phyloP scores from a whole-genome alignment of 1,140 invertebrate species.

The Delia radicum region DNA sequence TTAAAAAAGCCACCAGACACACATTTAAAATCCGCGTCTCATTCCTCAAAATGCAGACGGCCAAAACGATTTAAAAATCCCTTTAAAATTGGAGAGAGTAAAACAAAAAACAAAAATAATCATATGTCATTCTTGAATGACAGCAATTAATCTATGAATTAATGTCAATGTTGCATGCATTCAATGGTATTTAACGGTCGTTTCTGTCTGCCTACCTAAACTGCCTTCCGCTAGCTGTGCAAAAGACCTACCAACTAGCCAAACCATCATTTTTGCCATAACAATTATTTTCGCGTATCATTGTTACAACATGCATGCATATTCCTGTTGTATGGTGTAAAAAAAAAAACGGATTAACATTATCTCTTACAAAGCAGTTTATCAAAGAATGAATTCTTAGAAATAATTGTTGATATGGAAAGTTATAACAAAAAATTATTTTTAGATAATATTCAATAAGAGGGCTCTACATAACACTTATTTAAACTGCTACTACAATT shows the following conservation, averaged over 20 bases:
- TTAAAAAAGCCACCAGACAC: background rate
- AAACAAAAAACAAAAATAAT: background rate
- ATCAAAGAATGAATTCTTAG: too few species aligned
- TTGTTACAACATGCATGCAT: background rate
- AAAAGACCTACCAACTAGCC: background rate
- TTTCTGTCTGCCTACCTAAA: background rate
- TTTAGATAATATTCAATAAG: too few species aligned
- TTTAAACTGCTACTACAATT: too few species aligned
- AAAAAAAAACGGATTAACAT: conserved; percentile 4
- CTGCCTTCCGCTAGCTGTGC: background rate
- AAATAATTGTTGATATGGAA: too few species aligned
- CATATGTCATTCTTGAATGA: background rate
- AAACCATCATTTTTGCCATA: background rate
- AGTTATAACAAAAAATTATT: too few species aligned
- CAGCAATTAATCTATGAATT: conserved; percentile 4
- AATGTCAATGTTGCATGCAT: conserved; percentile 4
- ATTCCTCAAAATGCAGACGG: background rate
- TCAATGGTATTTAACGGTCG: conserved; percentile 1
- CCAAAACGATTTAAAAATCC: background rate
- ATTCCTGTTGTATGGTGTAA: background rate
- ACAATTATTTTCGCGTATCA: conserved; percentile 1
- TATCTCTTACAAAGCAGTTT: background rate
- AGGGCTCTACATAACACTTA: too few species aligned
- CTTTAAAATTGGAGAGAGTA: background rate
- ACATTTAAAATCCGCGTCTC: background rate